These are phyloP conservation scores for Jacana jacana DNA, from an alignment of 2,113 vertebrate genomes.

Conservation along the genomic window DNA sequence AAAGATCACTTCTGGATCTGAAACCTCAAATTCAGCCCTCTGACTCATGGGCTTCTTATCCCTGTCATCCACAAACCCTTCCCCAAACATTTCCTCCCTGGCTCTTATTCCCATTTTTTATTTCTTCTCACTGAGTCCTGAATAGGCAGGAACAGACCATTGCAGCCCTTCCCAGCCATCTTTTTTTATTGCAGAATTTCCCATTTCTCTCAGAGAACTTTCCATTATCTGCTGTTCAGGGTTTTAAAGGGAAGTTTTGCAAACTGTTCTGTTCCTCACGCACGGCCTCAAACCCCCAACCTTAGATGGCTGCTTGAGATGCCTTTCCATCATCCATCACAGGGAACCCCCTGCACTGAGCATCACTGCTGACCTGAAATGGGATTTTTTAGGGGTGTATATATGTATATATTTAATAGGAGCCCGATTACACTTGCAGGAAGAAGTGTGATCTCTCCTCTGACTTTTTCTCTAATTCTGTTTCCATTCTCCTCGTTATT, in stretches of 20 bases:
- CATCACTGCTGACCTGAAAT: neutral
- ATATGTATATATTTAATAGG: too few relatives aligned
- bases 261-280: neutral
- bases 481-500: rapidly evolving
- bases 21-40: neutral
- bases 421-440: neutral
- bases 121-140: neutral
- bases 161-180: neutral
- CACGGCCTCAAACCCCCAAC: neutral
- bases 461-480: neutral
- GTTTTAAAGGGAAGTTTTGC: neutral
- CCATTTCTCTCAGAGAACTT: neutral
- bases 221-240: neutral
- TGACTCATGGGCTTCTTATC: rapidly evolving
- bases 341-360: neutral
- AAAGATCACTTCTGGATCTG: neutral
- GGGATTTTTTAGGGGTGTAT: too few relatives aligned
- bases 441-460: neutral
- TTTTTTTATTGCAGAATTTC: neutral
- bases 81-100: neutral
- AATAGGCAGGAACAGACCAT: neutral
- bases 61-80: neutral
- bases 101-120: neutral
- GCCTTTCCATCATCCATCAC: neutral
- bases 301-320: neutral